Conservation (phyloP, 2,888 invertebrate genomes). For the Heliconius ismenius region DNA sequence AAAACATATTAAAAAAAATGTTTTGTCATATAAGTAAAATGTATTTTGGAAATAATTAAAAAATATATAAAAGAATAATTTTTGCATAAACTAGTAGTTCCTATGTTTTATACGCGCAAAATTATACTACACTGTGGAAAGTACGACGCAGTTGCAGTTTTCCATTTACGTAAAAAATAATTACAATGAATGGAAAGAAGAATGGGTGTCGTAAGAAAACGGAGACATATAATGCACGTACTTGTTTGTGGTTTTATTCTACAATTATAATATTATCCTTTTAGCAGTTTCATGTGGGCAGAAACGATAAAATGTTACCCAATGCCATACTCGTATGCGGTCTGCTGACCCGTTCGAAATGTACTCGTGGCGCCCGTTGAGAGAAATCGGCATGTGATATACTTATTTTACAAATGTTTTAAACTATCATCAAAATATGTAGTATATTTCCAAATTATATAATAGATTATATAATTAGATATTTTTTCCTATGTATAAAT, state of each 20-base stretch:
- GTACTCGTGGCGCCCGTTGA: conserved; percentile 34
- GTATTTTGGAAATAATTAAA: background rate
- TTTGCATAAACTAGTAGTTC: background rate
- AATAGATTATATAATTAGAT: no score
- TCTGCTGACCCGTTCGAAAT: conserved; percentile 56
- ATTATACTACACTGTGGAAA: conserved; percentile 1
- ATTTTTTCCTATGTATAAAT: background rate
- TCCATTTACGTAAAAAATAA: conserved; percentile 9
- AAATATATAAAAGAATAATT: background rate
- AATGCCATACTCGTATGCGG: conserved; percentile 58
- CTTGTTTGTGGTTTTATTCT: conserved; percentile 28
- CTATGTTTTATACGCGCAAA: background rate
- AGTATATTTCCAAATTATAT: background rate
- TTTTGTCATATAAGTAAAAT: background rate
- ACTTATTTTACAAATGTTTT: background rate
- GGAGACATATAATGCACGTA: background rate
- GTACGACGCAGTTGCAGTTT: conserved; percentile 1
- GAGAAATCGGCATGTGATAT: conserved; percentile 25
- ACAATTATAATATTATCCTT: conserved; percentile 17
- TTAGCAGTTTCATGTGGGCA: conserved; percentile 56
- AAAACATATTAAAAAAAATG: background rate
- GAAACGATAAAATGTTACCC: conserved; percentile 61
- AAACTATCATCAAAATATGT: background rate
- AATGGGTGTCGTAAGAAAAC: conserved; percentile 4
- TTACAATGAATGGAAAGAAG: conserved; percentile 3